Percentiles rank a stretch among this genome's conserved stretches.
Conservation (phyloP, 2,113 vertebrate species). For the Apodemus speciosus region DNA sequence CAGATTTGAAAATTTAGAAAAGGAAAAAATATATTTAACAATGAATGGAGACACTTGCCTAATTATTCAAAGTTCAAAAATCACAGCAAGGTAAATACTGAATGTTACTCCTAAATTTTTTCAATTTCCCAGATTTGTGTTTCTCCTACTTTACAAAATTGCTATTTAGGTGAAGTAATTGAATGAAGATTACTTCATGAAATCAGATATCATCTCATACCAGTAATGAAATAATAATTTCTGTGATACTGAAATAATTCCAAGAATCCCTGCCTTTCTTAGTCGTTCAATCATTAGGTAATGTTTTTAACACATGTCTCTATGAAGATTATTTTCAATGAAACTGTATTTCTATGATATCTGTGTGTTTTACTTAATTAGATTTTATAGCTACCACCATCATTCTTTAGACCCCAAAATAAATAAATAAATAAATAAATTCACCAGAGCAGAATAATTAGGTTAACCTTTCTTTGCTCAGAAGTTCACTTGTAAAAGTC, state of each 20-base stretch:
- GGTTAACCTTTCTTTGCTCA: constrained; percentile 74
- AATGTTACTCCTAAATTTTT: background rate
- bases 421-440: constrained; percentile 66
- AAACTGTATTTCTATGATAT: constrained; percentile 35
- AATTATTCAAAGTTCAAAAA: constrained; percentile 33
- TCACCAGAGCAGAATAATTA: constrained; percentile 73
- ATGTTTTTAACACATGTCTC: constrained; percentile 48
- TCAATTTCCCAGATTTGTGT: background rate
- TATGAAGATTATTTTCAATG: constrained; percentile 42
- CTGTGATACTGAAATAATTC: constrained; percentile 37
- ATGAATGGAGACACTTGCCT: background rate
- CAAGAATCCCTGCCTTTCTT: background rate
- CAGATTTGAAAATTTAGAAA: background rate
- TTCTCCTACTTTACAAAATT: background rate
- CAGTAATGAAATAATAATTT: background rate
- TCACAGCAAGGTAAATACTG: background rate
- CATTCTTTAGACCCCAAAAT: constrained; percentile 53
- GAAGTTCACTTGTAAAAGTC: constrained; percentile 76
- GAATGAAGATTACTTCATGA: constrained; percentile 13
- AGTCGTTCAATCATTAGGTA: background rate
- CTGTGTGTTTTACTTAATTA: constrained; percentile 60
- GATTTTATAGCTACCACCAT: constrained; percentile 48
- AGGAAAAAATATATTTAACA: background rate
- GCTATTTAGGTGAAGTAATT: background rate
- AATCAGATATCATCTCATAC: background rate